Conservation (phyloP, 2,797 vertebrate species). For the Intellagama lesueurii region DNA sequence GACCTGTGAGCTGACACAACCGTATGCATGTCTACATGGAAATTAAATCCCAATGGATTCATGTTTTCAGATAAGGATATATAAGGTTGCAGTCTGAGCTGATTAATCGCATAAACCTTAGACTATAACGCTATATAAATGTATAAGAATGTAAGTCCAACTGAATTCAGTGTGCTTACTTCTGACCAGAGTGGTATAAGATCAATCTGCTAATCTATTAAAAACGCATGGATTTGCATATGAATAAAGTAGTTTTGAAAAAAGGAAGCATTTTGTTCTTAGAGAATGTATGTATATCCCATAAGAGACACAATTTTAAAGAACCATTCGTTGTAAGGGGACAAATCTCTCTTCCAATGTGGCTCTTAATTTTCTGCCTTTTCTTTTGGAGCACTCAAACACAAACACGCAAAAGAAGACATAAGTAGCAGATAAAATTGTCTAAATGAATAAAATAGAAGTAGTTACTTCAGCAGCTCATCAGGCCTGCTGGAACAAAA, state of each 20-base stretch:
- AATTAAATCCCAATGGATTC: background rate
- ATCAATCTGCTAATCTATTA: background rate
- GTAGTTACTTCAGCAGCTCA: background rate
- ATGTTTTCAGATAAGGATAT: background rate
- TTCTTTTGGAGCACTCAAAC: background rate
- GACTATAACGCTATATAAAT: background rate
- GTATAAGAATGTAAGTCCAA: background rate
- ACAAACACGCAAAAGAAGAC: too few relatives aligned
- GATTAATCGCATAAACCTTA: background rate
- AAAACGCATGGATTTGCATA: background rate
- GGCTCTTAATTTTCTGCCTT: background rate
- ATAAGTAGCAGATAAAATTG: background rate
- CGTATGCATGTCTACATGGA: background rate
- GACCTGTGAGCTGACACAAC: too few relatives aligned
- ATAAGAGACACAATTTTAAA: background rate
- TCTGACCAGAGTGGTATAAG: background rate
- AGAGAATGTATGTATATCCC: background rate
- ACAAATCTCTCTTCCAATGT: background rate
- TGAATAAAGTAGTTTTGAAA: background rate
- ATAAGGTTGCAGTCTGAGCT: background rate
- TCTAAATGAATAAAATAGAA: background rate
- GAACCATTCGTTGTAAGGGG: too few relatives aligned
- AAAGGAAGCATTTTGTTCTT: background rate
- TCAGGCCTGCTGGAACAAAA: background rate
- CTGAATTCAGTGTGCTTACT: background rate